Evolutionary conservation across 1,140 invertebrate species (phyloP).

Genomic region (Stratiolaelaps scimitus): DNA sequence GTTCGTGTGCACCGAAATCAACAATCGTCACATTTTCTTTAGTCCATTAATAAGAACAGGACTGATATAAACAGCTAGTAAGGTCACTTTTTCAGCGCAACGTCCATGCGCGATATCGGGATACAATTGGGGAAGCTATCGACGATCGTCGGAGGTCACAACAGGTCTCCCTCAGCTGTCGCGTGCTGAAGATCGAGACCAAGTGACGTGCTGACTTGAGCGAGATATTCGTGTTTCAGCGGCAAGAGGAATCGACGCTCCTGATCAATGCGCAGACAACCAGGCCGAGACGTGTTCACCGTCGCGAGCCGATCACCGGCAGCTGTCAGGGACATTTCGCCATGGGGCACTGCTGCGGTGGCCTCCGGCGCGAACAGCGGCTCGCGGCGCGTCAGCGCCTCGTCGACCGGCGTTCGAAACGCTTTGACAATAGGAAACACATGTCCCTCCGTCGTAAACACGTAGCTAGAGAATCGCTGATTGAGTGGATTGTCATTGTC

Average conservation of each 20-base stretch:
- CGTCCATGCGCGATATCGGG: too few relatives aligned
- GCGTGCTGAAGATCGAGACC: constrained; percentile 36
- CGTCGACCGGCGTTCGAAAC: constrained; percentile 39
- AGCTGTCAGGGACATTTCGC: neutral
- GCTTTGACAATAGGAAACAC: constrained; percentile 48
- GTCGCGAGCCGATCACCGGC: constrained; percentile 22
- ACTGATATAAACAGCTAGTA: too few relatives aligned
- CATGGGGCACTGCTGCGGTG: neutral
- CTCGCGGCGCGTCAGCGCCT: constrained; percentile 25
- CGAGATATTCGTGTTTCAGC: constrained; percentile 45
- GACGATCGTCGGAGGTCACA: too few relatives aligned
- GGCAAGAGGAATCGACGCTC: constrained; percentile 47
- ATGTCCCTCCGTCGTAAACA: constrained; percentile 59
- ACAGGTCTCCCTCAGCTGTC: constrained; percentile 11
- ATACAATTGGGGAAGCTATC: too few relatives aligned
- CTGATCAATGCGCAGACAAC: constrained; percentile 46
- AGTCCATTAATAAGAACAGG: too few relatives aligned
- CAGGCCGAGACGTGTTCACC: constrained; percentile 28
- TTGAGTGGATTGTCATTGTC: constrained; percentile 55
- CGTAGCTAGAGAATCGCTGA: constrained; percentile 40
- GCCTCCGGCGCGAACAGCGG: constrained; percentile 30
- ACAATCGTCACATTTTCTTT: too few relatives aligned
- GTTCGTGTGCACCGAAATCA: too few relatives aligned
- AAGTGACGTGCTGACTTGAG: constrained; percentile 44
- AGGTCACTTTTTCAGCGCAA: too few relatives aligned